Base-by-base conservation (phyloP, 2,797 vertebrate species). In the Leuciscus waleckii region DNA sequence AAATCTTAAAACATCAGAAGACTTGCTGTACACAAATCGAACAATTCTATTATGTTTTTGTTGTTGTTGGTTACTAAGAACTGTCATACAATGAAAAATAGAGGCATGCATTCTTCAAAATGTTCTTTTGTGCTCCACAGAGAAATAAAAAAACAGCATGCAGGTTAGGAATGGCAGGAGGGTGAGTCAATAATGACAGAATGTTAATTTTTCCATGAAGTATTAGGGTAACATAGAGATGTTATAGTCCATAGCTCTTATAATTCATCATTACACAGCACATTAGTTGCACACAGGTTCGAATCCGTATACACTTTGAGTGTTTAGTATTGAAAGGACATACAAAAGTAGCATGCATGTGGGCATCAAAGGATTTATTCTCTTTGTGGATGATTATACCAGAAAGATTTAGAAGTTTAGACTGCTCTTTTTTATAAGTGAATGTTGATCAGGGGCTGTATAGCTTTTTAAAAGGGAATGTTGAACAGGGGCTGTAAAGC, bases 141-240 rank as follows among this genome's bases (percentile, higher is more conserved):
- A 11, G 9, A 32, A 23, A 70, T 35, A 23, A 29, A 19, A 58
- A 63, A 63, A 29, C 61, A 7, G 3, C 3, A 37, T 9, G 5
- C 65, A 68, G 54, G 54, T 14, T 26, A 58, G 35, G 35, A 77
- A 41, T 61, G 54, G 39, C 51, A 9, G 7, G 35, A 58, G 51
- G 51, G 51, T 58, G 51, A 77, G 54, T 58, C 5, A 58, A 17
- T 56, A 26, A 77, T 39, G 54, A 61, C 75, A 77, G 35, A 77
- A 58, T 76, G 19, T 37, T 1, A 1, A n/a, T 32, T 56, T 77
- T 77, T 63, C 56, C 9, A 5, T 43, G 9, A 63, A 43, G 4
- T 41, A n/a, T 58, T 70, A 41, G 16, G n/a, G 54, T 26, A 19
- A 19, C 16, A 67, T 46, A 67, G 46, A 80, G 37, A 63, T 43